Evolutionary conservation across 2,113 vertebrate genomes (phyloP).

Genomic region (Herpetotheres cachinnans): DNA sequence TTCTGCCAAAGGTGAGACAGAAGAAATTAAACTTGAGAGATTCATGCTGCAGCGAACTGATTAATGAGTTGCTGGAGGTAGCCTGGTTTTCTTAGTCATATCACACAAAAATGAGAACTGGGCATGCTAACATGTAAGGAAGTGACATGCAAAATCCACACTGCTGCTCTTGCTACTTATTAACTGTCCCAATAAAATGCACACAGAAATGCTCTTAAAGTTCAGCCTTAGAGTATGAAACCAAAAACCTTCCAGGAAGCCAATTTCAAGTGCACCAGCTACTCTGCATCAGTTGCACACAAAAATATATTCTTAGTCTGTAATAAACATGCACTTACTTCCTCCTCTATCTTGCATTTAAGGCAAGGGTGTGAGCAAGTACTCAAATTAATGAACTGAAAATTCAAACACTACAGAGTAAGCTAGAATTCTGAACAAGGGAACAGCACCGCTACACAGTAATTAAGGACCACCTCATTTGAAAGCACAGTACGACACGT

Average conservation of each 20-base stretch:
- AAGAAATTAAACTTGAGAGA: background rate
- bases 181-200: background rate
- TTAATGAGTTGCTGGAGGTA: background rate
- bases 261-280: background rate
- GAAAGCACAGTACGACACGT: background rate
- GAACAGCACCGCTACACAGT: background rate
- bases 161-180: background rate
- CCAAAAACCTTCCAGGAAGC: background rate
- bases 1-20: background rate
- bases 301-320: background rate
- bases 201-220: background rate
- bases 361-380: background rate
- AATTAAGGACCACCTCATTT: background rate
- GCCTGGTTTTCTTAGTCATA: background rate
- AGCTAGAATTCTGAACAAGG: background rate
- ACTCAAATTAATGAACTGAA: background rate
- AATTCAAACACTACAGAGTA: background rate
- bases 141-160: background rate
- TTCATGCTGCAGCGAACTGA: background rate
- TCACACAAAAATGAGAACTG: background rate
- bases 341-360: background rate
- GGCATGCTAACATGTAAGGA: background rate
- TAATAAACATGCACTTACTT: background rate
- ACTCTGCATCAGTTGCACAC: background rate
- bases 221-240: background rate